These are phyloP conservation scores for Brachypteracias leptosomus DNA, from an alignment of 2,113 vertebrate species.

Conservation along the genomic window DNA sequence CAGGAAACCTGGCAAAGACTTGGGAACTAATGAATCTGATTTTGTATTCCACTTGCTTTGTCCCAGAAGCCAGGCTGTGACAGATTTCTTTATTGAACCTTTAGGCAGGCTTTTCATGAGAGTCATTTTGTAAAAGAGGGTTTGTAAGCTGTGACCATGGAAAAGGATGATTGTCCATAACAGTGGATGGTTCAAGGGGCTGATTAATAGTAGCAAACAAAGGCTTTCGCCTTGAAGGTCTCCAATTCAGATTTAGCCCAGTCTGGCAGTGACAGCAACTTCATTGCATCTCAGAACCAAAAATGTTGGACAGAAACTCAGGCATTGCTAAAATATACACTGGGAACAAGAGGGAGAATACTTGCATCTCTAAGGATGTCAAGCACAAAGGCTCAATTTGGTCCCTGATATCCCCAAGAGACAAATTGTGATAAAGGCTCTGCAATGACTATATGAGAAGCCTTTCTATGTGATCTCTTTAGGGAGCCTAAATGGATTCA, in stretches of 20 bases:
- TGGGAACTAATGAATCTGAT: neutral
- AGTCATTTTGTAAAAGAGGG: neutral
- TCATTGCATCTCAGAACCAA: neutral
- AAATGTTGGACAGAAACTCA: neutral
- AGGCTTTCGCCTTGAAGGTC: slow-evolving; percentile 15
- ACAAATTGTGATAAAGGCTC: neutral
- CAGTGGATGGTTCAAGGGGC: neutral
- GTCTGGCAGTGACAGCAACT: neutral
- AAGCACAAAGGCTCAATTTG: neutral
- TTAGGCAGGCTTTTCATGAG: neutral
- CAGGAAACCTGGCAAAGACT: neutral
- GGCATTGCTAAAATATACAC: neutral
- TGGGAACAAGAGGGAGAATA: neutral
- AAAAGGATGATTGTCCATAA: neutral
- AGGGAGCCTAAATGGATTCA: neutral
- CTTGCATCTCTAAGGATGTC: neutral
- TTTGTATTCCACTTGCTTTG: neutral
- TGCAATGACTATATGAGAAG: neutral
- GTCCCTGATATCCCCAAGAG: neutral
- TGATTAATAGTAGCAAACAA: neutral
- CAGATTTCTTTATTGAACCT: slow-evolving; percentile 9
- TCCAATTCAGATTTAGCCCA: neutral
- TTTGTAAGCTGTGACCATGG: neutral
- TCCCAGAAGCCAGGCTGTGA: neutral
- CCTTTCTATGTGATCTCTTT: neutral